Evolutionary conservation across 1,140 invertebrate species (phyloP), one percentile per base, ranked within the genome.

Genomic region (Ceratosolen fusciceps): DNA sequence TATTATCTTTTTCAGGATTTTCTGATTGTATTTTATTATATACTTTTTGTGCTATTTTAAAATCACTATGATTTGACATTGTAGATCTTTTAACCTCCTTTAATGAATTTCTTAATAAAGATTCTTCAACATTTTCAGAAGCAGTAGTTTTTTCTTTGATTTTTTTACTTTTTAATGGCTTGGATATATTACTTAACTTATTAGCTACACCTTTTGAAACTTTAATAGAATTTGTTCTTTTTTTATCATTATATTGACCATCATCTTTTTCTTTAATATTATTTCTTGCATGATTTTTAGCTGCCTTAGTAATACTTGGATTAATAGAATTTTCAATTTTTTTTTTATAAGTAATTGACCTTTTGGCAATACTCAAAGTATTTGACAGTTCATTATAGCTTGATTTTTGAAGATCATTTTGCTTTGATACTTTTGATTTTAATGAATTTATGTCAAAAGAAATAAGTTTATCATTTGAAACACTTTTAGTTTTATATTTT

Each of bases 51-150:
- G 86, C 68, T 68, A 89, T 74, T 73, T 84, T 89, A 8, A 89
- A 80, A 77, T 90, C 88, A 68, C 84, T 86, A 10, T 88, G 88
- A 80, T 87, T 89, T 9, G 89, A 74, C 19, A 87, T 87, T 68
- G 86, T 80, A 8, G 86, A 87, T 72, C 84, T 82, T 80, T 77
- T 86, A 24, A 84, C 76, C 70, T 86, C 85, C 79, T 82, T 84
- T 9, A 80, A 85, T 14, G 79, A 77, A 65, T 68, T 60, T 67
- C 80, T 83, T 16, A 70, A 37, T 2, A 75, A 39, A 75, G 24
- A 31, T 62, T 16, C 26, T 8, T 73, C 26, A 24, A 56, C 52
- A 37, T 31, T 73, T 54, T 65, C 9, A n/a, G 14, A 34, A n/a
- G n/a, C n/a, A 12, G 39, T 31, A 29, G 39, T 19, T 74, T 81